These are phyloP conservation scores for Ernsta delagoae DNA, from an alignment of 2,888 invertebrate species.

Conservation along the genomic window DNA sequence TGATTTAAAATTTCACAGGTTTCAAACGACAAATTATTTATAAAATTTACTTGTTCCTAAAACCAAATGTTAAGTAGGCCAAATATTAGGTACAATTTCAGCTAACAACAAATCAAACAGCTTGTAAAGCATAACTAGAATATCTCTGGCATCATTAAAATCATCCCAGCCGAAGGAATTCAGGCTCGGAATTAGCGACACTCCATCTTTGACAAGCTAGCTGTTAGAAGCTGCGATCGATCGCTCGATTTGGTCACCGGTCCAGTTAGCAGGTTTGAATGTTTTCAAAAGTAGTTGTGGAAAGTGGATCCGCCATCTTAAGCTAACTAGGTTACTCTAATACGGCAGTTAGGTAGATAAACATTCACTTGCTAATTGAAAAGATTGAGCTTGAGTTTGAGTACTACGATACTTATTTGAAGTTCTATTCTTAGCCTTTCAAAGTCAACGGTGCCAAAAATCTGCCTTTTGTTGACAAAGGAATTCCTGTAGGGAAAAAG, in stretches of 20 bases:
- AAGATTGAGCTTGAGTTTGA: neutral
- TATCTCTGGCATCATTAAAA: neutral
- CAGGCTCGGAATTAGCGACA: conserved; percentile 20
- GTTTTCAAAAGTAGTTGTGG: conserved; percentile 24
- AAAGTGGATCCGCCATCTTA: conserved; percentile 10
- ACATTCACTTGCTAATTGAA: neutral
- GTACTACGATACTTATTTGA: neutral
- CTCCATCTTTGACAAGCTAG: conserved; percentile 13
- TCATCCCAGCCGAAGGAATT: conserved; percentile 10
- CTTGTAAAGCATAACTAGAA: conserved; percentile 8
- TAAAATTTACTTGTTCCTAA: too few relatives aligned
- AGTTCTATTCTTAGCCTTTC: neutral
- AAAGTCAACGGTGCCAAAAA: neutral
- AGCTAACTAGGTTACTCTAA: conserved; percentile 9
- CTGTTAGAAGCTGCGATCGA: conserved; percentile 9
- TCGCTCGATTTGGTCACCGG: conserved; percentile 14
- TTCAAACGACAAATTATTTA: too few relatives aligned
- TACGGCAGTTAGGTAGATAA: neutral
- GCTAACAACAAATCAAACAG: neutral
- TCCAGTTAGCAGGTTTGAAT: conserved; percentile 29
- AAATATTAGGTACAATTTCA: neutral
- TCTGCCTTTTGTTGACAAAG: too few relatives aligned
- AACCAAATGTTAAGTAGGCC: too few relatives aligned
- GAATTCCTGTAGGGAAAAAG: too few relatives aligned
- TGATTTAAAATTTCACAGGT: too few relatives aligned